Conservation (phyloP, 2,797 vertebrate species). For the Scolopax bukidnonensis region DNA sequence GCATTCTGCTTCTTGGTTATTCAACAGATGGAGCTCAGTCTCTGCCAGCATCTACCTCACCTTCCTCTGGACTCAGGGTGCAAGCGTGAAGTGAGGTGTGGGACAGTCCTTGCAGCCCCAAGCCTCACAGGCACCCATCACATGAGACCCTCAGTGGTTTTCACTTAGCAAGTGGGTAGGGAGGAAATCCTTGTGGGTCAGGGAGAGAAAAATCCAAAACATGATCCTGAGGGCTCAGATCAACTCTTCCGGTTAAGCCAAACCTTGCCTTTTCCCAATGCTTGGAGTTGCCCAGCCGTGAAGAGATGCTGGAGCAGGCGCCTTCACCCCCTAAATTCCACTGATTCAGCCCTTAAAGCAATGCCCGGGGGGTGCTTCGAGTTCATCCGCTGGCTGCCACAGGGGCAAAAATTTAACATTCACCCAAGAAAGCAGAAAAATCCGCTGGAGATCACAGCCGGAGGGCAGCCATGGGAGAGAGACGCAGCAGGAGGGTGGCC, state of each 20-base stretch:
- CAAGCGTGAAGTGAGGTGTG: background rate
- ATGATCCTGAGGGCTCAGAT: background rate
- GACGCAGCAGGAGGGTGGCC: background rate
- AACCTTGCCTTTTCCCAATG: background rate
- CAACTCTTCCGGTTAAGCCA: background rate
- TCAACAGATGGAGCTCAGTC: background rate
- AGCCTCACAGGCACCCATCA: background rate
- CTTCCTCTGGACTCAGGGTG: background rate
- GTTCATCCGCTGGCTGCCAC: background rate
- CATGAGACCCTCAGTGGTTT: background rate
- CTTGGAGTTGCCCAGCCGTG: background rate
- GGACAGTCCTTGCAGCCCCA: background rate
- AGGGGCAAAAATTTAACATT: background rate
- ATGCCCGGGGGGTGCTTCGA: background rate
- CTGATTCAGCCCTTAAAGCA: background rate
- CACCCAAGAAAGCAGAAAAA: background rate
- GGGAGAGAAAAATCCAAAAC: background rate
- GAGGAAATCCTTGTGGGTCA: background rate
- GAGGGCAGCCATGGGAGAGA: background rate
- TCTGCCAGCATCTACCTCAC: background rate
- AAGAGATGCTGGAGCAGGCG: background rate
- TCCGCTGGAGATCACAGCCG: fast-evolving
- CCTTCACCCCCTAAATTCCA: background rate
- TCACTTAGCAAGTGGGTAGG: background rate
- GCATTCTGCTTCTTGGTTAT: background rate